Evolutionary conservation across 1,140 invertebrate species (phyloP).

Genomic region (Drosophila seguyi): DNA sequence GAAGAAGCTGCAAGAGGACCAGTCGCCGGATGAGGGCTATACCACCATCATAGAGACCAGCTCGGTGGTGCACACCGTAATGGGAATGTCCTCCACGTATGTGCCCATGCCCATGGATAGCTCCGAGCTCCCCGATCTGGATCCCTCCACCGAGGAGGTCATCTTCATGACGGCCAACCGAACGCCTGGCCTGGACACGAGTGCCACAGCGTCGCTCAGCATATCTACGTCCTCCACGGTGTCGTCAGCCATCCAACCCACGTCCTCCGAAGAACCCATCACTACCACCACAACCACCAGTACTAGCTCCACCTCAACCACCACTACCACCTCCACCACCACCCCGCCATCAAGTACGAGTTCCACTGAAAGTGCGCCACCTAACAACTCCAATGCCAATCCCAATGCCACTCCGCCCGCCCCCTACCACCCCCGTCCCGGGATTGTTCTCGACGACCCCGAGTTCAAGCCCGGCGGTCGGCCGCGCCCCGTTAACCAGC

Average conservation of each 20-base stretch:
- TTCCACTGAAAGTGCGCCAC: slow-evolving; percentile 56
- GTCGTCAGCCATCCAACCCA: slow-evolving; percentile 56
- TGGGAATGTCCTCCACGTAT: slow-evolving; percentile 74
- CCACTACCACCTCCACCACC: slow-evolving; percentile 50
- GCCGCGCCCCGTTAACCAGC: slow-evolving; percentile 73
- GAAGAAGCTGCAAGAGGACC: slow-evolving; percentile 43
- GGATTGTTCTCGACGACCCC: slow-evolving; percentile 93
- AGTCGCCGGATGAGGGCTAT: slow-evolving; percentile 29
- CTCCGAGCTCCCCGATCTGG: slow-evolving; percentile 55
- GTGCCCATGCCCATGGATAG: slow-evolving; percentile 81
- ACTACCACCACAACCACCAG: slow-evolving; percentile 58
- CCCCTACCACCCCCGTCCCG: slow-evolving; percentile 90
- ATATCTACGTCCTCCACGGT: slow-evolving; percentile 4
- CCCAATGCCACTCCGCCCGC: slow-evolving; percentile 57
- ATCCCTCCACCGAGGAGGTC: slow-evolving; percentile 73
- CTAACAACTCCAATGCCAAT: slow-evolving; percentile 44
- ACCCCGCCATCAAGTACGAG: slow-evolving; percentile 43
- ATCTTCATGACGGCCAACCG: slow-evolving; percentile 84
- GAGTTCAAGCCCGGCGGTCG: slow-evolving; percentile 89
- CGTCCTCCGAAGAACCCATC: slow-evolving; percentile 48
- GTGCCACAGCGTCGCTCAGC: slow-evolving; percentile 14
- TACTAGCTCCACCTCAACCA: slow-evolving; percentile 38
- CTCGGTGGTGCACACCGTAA: slow-evolving; percentile 70
- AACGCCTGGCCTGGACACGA: slow-evolving; percentile 80
- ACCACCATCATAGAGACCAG: slow-evolving; percentile 73